Conservation (phyloP, 2,888 invertebrate genomes). For the Chaetogeoica ovagalla region DNA sequence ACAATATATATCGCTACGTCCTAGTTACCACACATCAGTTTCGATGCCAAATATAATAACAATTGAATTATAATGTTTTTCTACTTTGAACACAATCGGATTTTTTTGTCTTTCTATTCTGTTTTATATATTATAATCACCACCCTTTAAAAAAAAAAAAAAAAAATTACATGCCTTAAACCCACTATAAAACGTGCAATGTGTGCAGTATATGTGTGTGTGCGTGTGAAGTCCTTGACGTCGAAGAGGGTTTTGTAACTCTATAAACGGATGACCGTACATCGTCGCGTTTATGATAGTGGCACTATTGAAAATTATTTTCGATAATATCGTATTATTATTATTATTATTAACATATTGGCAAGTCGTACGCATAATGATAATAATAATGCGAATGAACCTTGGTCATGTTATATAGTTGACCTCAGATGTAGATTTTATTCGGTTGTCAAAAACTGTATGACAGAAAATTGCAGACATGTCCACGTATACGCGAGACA, state of each 20-base stretch:
- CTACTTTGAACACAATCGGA: background rate
- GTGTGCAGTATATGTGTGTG: background rate
- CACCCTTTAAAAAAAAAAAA: slow-evolving; percentile 19
- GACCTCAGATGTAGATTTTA: slow-evolving; percentile 36
- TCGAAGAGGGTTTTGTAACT: slow-evolving; percentile 28
- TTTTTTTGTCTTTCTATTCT: slow-evolving; percentile 23
- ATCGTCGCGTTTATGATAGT: slow-evolving; percentile 4
- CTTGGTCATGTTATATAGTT: slow-evolving; percentile 30
- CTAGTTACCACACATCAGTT: slow-evolving; percentile 48
- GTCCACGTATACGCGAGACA: slow-evolving; percentile 2
- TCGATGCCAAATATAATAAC: slow-evolving; percentile 48
- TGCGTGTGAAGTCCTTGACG: slow-evolving; percentile 24
- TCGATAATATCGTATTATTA: slow-evolving; percentile 3
- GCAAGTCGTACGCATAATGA: background rate
- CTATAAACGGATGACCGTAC: slow-evolving; percentile 21
- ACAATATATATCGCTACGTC: slow-evolving; percentile 38
- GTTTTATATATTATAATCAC: slow-evolving; percentile 2
- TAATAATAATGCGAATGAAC: slow-evolving; percentile 1
- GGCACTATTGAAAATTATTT: slow-evolving; percentile 22
- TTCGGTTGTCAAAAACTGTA: slow-evolving; percentile 39
- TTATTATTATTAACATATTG: slow-evolving; percentile 9
- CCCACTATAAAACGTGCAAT: too few species aligned
- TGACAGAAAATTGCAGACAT: background rate
- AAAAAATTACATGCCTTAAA: too few species aligned
- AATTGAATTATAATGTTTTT: slow-evolving; percentile 50